phyloP scores from a whole-genome alignment of 2,888 invertebrate species.

The Pyrrhopygopsis socrates region DNA sequence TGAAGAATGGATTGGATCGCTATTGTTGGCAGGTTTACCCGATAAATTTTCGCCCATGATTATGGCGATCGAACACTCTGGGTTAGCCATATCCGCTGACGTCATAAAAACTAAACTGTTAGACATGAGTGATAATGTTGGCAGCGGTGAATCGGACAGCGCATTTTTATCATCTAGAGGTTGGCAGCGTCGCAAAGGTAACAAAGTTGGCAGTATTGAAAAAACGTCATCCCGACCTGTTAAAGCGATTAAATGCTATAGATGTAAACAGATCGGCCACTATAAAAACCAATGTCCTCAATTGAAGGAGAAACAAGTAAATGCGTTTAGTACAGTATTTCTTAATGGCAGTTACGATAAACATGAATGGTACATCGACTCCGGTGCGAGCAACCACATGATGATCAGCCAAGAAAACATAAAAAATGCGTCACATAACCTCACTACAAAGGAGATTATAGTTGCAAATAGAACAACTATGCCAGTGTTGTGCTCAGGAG shows the following conservation, averaged over 20 bases:
- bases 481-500: neutral
- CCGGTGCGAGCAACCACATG: no score
- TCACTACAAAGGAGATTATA: no score
- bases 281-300: neutral
- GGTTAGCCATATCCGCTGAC: neutral
- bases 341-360: no score
- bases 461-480: neutral
- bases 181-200: no score
- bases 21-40: neutral
- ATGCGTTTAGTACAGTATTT: no score
- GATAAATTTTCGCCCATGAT: neutral
- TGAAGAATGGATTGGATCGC: neutral
- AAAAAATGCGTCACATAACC: no score
- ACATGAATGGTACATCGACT: no score
- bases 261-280: neutral
- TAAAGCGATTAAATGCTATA: neutral
- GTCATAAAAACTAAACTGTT: neutral
- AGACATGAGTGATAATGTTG: neutral
- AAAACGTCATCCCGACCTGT: no score
- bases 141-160: no score
- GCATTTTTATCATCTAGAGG: no score
- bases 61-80: neutral
- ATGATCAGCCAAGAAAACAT: no score
- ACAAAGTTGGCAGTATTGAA: no score
- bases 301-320: neutral